Base-by-base conservation (phyloP, 2,113 vertebrate genomes). In the Aldabrachelys gigantea region DNA sequence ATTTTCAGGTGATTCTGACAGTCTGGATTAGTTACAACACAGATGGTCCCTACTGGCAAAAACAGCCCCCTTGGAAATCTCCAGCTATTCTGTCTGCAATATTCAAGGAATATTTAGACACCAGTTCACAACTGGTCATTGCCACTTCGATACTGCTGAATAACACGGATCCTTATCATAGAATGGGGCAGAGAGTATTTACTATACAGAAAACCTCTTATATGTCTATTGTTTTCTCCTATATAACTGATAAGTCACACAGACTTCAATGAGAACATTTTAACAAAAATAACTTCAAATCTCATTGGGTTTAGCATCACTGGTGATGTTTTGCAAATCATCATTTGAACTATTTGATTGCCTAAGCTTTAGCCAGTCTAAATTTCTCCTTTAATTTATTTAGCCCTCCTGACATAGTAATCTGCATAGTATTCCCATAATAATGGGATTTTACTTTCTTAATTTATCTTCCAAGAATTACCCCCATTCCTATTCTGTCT, bases 361-460 rank as follows among this genome's bases (percentile, higher is more conserved):
- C 1, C 2, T 84, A 93, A 87, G 19, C 19, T 94, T 95, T 87
- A 93, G 3, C 17, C 95, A 94, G 24, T 94, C n/a, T 44, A 76
- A 96, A 78, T 8, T 89, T 91, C 1, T 87, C 89, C 75, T 94
- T 75, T 89, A 96, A 97, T 91, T 95, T 95, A 95, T 95, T 95
- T 79, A 92, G 2, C 6, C 29, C 6, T 91, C 56, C 38, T 95
- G 75, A 82, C 85, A 89, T 79, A 14, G 62, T 93, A 94, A 94
- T 95, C 84, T 97, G 31, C 82, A 92, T 65, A 94, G 31, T 89
- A 95, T 96, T 96, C 75, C 72, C 87, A 91, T 86, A 96, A 95
- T 88, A 97, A 96, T 95, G 50, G 91, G 50, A 96, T 97, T 97
- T 97, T 89, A 76, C 21, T 93, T 92, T 87, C 87, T 91, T 95